These are phyloP conservation scores for Carassius carassius DNA, from an alignment of 2,113 vertebrate genomes.

Conservation along the genomic window DNA sequence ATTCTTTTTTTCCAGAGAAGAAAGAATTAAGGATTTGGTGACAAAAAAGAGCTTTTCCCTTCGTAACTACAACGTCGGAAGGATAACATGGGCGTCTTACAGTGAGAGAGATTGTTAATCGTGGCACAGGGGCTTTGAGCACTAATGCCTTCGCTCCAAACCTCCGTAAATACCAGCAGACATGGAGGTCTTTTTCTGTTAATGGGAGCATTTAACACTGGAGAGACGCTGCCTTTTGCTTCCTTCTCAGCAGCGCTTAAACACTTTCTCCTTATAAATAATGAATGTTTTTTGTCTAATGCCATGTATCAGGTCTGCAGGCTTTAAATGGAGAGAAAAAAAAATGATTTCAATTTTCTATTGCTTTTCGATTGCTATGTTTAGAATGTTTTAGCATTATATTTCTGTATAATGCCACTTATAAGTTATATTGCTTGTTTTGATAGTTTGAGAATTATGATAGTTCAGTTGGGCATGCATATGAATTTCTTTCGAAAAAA, in stretches of 20 bases:
- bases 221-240: constrained; percentile 57
- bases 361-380: not conserved
- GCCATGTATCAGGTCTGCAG: constrained; percentile 69
- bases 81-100: constrained; percentile 80
- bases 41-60: constrained; percentile 83
- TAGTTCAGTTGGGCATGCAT: not conserved
- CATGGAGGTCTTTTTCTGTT: constrained; percentile 67
- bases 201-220: constrained; percentile 71
- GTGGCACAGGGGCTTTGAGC: constrained; percentile 76
- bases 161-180: constrained; percentile 75
- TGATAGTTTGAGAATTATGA: not conserved
- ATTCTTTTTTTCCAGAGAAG: constrained; percentile 77
- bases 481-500: not conserved
- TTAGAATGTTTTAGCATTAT: not conserved
- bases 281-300: constrained; percentile 69
- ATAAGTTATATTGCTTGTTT: not conserved
- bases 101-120: constrained; percentile 81
- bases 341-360: constrained; percentile 52
- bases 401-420: not conserved
- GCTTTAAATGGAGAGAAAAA: constrained; percentile 57
- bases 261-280: constrained; percentile 67
- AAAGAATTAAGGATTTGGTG: constrained; percentile 93
- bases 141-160: constrained; percentile 79
- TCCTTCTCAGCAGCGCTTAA: constrained; percentile 35
- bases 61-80: constrained; percentile 72